These are phyloP conservation scores for Limnothrissa miodon DNA, from an alignment of 2,113 vertebrate genomes.

Conservation along the genomic window DNA sequence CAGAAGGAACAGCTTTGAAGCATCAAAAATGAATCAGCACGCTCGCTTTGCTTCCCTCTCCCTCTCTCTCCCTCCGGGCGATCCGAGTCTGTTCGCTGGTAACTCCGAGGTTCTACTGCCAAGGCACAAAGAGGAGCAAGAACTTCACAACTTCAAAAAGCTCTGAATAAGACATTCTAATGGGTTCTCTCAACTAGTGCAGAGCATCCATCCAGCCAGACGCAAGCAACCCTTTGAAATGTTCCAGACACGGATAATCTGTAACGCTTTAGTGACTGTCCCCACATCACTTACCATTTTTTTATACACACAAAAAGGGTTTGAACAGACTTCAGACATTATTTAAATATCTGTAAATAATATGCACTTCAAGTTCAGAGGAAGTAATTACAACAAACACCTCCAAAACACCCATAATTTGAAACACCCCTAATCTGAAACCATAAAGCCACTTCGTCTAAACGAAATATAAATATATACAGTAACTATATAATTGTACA, in stretches of 20 bases:
- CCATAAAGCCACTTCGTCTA: neutral
- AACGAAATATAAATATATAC: neutral
- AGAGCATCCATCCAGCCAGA: neutral
- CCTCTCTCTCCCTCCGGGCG: conserved; percentile 39
- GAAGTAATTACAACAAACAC: neutral
- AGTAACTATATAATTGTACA: neutral
- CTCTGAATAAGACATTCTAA: conserved; percentile 15
- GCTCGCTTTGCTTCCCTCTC: conserved; percentile 37
- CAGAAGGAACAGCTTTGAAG: conserved; percentile 40
- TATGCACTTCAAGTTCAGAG: too few relatives aligned
- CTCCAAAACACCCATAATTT: too few relatives aligned
- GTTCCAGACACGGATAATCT: neutral
- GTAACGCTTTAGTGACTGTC: neutral
- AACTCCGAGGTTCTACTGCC: conserved; percentile 23
- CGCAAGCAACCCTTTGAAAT: neutral
- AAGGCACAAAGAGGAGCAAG: conserved; percentile 40
- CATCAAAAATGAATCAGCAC: conserved; percentile 40
- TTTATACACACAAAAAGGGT: neutral
- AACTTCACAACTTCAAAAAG: conserved; percentile 9
- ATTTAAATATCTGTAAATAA: too few relatives aligned
- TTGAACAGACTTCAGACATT: too few relatives aligned
- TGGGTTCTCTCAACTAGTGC: neutral
- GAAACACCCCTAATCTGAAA: neutral
- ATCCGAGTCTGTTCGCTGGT: conserved; percentile 17
- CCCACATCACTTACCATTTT: neutral